Conservation (phyloP, 2,888 invertebrate species). For the Caenorhabditis sp. region DNA sequence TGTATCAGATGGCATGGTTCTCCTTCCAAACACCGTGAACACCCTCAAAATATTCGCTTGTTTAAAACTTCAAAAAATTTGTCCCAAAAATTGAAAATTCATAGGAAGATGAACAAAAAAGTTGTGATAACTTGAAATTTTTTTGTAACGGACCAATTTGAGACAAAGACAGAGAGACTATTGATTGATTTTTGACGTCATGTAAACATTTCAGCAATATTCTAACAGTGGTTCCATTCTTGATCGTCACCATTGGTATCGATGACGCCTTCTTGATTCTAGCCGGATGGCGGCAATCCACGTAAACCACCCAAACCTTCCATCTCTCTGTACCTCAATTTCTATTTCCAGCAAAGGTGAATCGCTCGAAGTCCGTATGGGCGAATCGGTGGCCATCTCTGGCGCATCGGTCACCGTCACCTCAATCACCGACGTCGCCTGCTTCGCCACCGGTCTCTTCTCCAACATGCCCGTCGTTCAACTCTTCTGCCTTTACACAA, state of each 20-base stretch:
- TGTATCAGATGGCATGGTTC: no score
- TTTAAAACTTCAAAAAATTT: no score
- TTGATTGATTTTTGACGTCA: no score
- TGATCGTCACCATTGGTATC: conserved; percentile 68
- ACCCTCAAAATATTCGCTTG: no score
- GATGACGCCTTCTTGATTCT: conserved; percentile 68
- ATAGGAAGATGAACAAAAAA: no score
- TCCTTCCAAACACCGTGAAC: no score
- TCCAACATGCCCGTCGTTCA: conserved; percentile 69
- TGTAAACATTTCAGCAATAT: conserved; percentile 65
- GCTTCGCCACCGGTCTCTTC: conserved; percentile 67
- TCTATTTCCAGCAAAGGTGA: conserved; percentile 47
- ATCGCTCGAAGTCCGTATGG: conserved; percentile 49
- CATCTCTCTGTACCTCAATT: no score
- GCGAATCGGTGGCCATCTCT: conserved; percentile 52
- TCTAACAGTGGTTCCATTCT: conserved; percentile 67
- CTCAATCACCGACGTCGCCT: conserved; percentile 63
- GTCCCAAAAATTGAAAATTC: no score
- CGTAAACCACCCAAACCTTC: no score
- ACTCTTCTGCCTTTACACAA: conserved; percentile 67
- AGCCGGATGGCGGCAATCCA: conserved; percentile 68
- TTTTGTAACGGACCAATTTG: no score
- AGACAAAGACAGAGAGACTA: no score
- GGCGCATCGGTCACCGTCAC: conserved; percentile 60
- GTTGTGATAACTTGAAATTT: no score